Percentiles rank a stretch among this genome's conserved stretches.
These are phyloP conservation scores for Rhynchomys soricoides DNA, from an alignment of 2,113 vertebrate genomes.

Conservation along the genomic window DNA sequence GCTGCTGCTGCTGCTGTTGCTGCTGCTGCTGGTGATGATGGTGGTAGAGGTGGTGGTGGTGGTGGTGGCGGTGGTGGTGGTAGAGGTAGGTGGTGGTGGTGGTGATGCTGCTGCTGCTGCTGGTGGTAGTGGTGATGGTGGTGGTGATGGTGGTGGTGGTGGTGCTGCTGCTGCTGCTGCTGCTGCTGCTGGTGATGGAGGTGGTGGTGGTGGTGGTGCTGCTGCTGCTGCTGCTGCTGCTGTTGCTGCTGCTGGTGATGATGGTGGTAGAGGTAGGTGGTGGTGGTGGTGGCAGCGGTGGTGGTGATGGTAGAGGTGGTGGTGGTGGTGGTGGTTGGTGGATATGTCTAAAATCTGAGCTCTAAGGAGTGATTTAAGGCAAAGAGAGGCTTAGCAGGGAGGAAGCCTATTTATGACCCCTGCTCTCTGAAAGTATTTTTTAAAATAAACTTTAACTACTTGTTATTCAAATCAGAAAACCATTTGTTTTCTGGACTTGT, in stretches of 20 bases:
- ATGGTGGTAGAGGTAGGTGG: neutral
- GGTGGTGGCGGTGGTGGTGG: neutral
- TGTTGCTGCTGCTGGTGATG: neutral
- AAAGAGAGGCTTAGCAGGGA: neutral
- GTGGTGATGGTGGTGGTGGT: neutral
- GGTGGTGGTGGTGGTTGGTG: neutral
- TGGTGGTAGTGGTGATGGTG: neutral
- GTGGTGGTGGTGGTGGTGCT: neutral
- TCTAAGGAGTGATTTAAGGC: neutral
- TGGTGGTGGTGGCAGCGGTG: neutral
- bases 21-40: neutral
- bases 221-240: no score
- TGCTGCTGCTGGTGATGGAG: no score
- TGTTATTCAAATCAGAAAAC: neutral
- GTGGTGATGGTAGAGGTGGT: neutral
- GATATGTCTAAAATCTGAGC: neutral
- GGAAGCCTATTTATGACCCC: neutral
- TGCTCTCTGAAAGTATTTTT: rapidly evolving
- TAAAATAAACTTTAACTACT: neutral
- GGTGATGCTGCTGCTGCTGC: no score
- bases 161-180: neutral
- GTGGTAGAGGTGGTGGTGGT: neutral
- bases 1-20: no score
- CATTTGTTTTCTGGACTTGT: neutral
- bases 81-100: neutral